Conservation (phyloP, 2,797 vertebrate species). For the Sebastes trivittatus region DNA sequence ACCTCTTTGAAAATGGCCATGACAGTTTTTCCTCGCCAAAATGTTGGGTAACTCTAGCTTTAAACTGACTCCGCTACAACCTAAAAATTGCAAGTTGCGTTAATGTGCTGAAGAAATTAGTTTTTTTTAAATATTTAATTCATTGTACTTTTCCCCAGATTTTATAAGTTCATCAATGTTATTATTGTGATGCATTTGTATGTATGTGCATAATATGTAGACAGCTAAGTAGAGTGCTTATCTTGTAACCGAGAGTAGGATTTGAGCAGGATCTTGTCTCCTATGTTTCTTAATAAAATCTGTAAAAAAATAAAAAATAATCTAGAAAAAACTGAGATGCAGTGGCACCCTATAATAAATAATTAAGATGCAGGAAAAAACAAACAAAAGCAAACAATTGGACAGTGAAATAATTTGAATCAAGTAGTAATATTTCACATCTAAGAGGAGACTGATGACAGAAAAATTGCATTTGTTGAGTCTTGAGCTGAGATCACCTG, state of each 20-base stretch:
- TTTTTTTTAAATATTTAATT: too few species aligned
- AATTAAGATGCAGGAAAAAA: neutral
- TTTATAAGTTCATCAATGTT: too few species aligned
- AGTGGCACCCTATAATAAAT: too few species aligned
- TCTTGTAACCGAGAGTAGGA: neutral
- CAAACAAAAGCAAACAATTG: neutral
- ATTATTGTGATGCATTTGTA: too few species aligned
- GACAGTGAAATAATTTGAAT: neutral
- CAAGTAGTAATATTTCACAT: neutral
- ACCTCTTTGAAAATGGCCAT: too few species aligned
- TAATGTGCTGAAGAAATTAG: too few species aligned
- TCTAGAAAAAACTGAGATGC: too few species aligned
- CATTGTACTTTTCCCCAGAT: too few species aligned
- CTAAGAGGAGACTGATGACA: neutral
- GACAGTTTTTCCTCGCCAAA: too few species aligned
- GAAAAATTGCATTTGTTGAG: neutral
- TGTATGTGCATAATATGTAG: neutral
- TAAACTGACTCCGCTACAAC: too few species aligned
- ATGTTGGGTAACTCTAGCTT: too few species aligned
- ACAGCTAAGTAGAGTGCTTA: neutral
- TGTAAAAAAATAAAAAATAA: neutral
- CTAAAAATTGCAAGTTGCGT: too few species aligned
- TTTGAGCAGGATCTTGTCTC: neutral
- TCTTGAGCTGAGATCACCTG: conserved; percentile 42
- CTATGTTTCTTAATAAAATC: neutral